Evolutionary conservation across 2,888 invertebrate genomes (phyloP), one percentile per base, ranked within the genome.

Genomic region (Neocrepidodera transversa): DNA sequence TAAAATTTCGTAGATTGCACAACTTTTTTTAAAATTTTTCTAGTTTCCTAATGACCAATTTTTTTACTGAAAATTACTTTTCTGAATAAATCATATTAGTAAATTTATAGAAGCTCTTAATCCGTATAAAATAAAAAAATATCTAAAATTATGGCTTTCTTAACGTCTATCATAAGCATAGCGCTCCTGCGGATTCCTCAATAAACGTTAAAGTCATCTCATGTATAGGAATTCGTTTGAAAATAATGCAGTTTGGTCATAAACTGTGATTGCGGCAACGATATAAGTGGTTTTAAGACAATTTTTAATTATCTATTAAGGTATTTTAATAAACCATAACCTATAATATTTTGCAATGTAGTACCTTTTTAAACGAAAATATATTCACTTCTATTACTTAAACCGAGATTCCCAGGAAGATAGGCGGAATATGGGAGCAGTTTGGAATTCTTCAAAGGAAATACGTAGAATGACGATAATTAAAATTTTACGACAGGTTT

Each of bases 331-430:
- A 47, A 40, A 43, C 55, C 51, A 38, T 40, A 32, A 55, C 53
- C 48, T 40, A 50, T 56, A 50, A 60, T 56, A 61, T 59, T 56
- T 59, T 38, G 58, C 57, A 57, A 63, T 63, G 58, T 58, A 56
- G 55, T 45, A 35, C 38, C 56, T 47, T 55, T n/a, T 58, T 60
- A 63, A 60, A 55, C 60, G 54, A 55, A 60, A 55, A 23, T 50
- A 42, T 50, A 57, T 56, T 32, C 32, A 42, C 49, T 48, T 40
- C 48, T 48, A 56, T 45, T 30, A 51, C 51, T 51, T 13, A 30
- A 51, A 40, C 40, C 38, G 50, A 40, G 51, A 51, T 60, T 60
- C 60, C 30, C 60, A 43, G 49, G 38, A 38, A 45, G 51, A 55
- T 60, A 50, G 43, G 45, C 54, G 54, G 43, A 54, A 50, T 45